These are phyloP conservation scores for Tortricodes alternella DNA, from an alignment of 2,888 invertebrate species.

Conservation along the genomic window DNA sequence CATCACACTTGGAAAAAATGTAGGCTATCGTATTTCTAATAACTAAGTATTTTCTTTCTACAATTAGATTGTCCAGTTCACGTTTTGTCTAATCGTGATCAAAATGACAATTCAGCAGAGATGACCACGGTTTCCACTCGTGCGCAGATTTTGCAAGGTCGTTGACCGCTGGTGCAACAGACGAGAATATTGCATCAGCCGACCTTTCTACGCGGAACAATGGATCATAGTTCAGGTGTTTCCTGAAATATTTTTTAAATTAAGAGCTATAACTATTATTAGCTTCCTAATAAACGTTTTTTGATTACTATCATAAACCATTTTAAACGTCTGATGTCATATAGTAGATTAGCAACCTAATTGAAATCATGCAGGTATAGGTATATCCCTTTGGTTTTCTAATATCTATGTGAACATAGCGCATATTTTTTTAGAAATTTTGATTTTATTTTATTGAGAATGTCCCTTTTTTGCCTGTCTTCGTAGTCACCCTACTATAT, in stretches of 20 bases:
- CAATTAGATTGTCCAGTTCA: not conserved
- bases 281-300: no score
- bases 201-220: conserved; percentile 77
- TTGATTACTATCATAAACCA: no score
- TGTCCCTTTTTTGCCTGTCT: not conserved
- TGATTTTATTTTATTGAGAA: not conserved
- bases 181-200: conserved; percentile 70
- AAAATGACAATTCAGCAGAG: conserved; percentile 46
- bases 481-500: conserved; percentile 19
- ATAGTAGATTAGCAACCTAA: no score
- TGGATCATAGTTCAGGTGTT: conserved; percentile 38
- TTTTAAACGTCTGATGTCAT: no score
- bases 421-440: no score
- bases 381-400: no score
- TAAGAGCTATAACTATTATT: no score
- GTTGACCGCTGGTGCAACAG: conserved; percentile 72
- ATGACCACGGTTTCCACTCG: conserved; percentile 48
- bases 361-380: no score
- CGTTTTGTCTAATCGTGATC: not conserved
- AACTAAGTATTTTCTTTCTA: no score
- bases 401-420: no score
- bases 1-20: no score
- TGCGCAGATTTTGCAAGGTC: conserved; percentile 68
- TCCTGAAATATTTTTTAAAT: conserved; percentile 20
- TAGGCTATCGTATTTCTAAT: no score